phyloP scores from a whole-genome alignment of 1,140 invertebrate species.

The Dreissena rostriformis region DNA sequence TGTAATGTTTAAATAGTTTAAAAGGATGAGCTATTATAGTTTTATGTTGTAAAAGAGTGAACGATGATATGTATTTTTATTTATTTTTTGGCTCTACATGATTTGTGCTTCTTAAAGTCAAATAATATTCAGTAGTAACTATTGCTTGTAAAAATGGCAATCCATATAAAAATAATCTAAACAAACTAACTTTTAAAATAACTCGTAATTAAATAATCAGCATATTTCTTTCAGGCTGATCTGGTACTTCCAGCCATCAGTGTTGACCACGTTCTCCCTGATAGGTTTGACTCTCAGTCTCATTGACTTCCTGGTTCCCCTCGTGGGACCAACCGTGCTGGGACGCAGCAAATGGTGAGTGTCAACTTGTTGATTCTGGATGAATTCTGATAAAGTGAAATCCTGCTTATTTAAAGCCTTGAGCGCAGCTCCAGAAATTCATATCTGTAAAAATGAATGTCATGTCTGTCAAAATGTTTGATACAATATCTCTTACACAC shows the following conservation, averaged over 20 bases:
- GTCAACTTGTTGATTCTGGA: not conserved
- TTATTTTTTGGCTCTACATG: not conserved
- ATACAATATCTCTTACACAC: too few species aligned
- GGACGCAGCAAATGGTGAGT: slow-evolving; percentile 86
- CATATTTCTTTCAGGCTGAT: slow-evolving; percentile 82
- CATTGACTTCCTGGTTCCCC: slow-evolving; percentile 90
- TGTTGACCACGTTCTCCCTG: slow-evolving; percentile 89
- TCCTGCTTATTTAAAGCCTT: too few species aligned
- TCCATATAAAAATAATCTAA: not conserved
- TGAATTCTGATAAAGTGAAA: too few species aligned
- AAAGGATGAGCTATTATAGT: too few species aligned
- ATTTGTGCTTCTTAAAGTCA: too few species aligned
- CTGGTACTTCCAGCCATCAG: slow-evolving; percentile 90
- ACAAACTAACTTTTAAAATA: not conserved
- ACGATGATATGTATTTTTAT: not conserved
- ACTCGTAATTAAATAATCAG: not conserved
- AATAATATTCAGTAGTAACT: not conserved
- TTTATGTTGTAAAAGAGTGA: too few species aligned
- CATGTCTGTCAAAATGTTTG: too few species aligned
- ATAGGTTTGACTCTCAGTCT: slow-evolving; percentile 87
- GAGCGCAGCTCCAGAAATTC: too few species aligned
- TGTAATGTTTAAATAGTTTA: too few species aligned
- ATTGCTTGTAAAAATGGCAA: not conserved
- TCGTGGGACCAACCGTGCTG: slow-evolving; percentile 86
- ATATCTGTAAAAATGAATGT: too few species aligned